Percentiles rank a stretch among this genome's conserved stretches.
phyloP scores from a whole-genome alignment of 2,797 vertebrate genomes.

The Hoplostethus mediterraneus region DNA sequence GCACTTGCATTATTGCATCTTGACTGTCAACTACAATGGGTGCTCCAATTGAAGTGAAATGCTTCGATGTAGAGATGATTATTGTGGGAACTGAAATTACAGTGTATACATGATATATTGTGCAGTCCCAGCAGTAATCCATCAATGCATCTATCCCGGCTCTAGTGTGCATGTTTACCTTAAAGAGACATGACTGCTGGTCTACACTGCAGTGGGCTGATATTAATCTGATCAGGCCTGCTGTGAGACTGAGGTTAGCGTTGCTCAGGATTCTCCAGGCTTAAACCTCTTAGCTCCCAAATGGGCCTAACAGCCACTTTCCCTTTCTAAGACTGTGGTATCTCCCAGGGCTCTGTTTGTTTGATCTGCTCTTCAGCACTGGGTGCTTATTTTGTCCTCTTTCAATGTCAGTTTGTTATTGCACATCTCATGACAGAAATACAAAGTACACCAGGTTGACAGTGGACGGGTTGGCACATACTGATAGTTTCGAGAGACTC shows the following conservation, averaged over 20 bases:
- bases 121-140: not conserved
- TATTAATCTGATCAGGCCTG: conserved; percentile 64
- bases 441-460: conserved; percentile 12
- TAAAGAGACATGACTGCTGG: not conserved
- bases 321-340: conserved; percentile 39
- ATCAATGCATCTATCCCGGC: conserved; percentile 18
- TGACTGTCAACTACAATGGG: not conserved
- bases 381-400: conserved; percentile 1
- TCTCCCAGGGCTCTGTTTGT: not conserved
- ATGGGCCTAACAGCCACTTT: conserved; percentile 47
- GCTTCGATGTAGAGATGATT: too few relatives aligned
- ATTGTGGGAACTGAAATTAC: too few relatives aligned
- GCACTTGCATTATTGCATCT: not conserved
- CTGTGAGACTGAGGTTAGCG: conserved; percentile 52
- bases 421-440: conserved; percentile 1
- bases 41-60: conserved; percentile 14
- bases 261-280: conserved; percentile 46
- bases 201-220: conserved; percentile 26
- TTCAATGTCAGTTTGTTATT: conserved; percentile 9
- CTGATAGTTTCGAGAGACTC: conserved; percentile 49
- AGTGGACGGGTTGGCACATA: conserved; percentile 12
- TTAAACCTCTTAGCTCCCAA: conserved; percentile 66
- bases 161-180: not conserved
- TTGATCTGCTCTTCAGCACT: conserved; percentile 19
- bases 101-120: not conserved